Percentiles rank a stretch among this genome's conserved stretches.
Evolutionary conservation across 2,113 vertebrate genomes (phyloP).

Genomic region (Morphnarchus princeps): DNA sequence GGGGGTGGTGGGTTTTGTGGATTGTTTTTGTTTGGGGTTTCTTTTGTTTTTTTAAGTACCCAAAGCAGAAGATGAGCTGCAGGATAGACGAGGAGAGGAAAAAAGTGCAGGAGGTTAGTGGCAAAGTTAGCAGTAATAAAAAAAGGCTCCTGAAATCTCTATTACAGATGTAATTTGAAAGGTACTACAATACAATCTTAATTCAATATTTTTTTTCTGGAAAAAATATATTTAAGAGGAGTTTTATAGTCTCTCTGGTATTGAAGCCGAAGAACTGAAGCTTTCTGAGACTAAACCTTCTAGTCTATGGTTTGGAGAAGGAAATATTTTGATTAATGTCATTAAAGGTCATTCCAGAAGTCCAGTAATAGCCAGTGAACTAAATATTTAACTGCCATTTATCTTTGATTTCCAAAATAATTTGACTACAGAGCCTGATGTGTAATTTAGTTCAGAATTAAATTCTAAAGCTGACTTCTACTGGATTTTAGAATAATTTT

Average conservation of each 20-base stretch:
- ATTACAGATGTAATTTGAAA: background rate
- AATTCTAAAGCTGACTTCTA: background rate
- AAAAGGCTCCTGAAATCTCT: background rate
- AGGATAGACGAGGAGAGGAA: background rate
- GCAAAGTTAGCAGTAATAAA: background rate
- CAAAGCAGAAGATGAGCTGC: background rate
- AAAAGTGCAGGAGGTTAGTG: background rate
- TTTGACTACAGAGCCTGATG: background rate
- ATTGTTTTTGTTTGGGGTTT: background rate
- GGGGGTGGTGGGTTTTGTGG: too few species aligned
- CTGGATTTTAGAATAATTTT: background rate
- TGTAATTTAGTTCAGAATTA: background rate
- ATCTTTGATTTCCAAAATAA: background rate
- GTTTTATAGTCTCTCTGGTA: background rate
- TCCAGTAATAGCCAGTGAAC: background rate
- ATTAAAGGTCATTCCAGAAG: background rate
- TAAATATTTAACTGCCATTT: background rate
- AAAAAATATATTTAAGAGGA: background rate
- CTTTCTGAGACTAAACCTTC: background rate
- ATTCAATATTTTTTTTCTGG: background rate
- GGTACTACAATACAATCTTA: background rate
- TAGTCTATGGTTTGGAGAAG: background rate
- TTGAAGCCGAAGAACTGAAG: background rate
- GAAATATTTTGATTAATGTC: background rate
- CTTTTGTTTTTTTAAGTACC: background rate